Evolutionary conservation across 2,113 vertebrate genomes (phyloP).

Genomic region (Gopherus evgoodei): DNA sequence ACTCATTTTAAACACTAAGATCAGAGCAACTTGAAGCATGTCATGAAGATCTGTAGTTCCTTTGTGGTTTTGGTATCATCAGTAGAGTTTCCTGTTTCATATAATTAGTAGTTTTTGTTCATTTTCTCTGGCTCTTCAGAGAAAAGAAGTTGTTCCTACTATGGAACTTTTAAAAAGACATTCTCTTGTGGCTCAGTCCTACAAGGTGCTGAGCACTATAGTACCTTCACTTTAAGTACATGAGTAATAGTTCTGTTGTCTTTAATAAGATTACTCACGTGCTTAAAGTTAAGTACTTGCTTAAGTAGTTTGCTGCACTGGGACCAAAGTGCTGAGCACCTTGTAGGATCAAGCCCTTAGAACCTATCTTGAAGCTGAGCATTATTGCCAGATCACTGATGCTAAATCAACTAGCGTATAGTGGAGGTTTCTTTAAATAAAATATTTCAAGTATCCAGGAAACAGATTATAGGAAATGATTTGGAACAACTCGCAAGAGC

Average conservation of each 20-base stretch:
- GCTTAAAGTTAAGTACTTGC: neutral
- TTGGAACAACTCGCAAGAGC: neutral
- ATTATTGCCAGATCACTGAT: conserved; percentile 17
- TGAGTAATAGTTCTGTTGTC: conserved; percentile 16
- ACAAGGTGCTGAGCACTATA: neutral
- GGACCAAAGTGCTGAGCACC: neutral
- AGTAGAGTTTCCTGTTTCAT: neutral
- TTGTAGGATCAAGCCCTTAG: conserved; percentile 21
- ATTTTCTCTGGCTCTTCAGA: neutral
- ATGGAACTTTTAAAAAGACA: neutral
- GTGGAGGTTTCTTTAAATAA: neutral
- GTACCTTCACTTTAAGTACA: conserved; percentile 7
- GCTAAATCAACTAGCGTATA: conserved; percentile 3
- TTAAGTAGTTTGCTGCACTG: neutral
- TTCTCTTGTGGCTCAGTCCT: neutral
- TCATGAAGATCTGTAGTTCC: neutral
- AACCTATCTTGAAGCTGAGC: conserved; percentile 51
- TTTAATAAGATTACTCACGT: neutral
- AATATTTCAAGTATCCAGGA: neutral
- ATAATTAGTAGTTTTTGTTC: neutral
- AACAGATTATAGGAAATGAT: neutral
- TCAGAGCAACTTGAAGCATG: neutral
- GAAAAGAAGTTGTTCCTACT: neutral
- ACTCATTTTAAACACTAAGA: neutral
- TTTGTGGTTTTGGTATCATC: neutral